Percentiles rank a stretch among this genome's conserved stretches.
Evolutionary conservation across 2,797 vertebrate species (phyloP).

Genomic region (Sandelia bainsii): DNA sequence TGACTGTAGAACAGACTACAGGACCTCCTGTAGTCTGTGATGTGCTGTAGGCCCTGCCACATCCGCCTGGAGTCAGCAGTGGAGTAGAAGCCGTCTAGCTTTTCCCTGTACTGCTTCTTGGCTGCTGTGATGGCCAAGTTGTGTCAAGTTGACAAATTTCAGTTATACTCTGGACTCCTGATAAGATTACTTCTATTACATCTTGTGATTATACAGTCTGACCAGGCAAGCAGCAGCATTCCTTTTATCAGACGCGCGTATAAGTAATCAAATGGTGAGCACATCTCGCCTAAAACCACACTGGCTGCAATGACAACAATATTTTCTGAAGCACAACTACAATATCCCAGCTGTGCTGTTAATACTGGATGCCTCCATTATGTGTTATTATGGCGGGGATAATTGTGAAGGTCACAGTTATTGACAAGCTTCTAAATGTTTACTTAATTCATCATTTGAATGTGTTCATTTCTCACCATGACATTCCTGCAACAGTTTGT

Average conservation of each 20-base stretch:
- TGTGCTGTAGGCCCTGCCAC: too few relatives aligned
- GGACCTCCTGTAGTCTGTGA: too few relatives aligned
- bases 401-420: slow-evolving; percentile 31
- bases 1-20: too few relatives aligned
- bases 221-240: not conserved
- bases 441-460: slow-evolving; percentile 19
- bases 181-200: slow-evolving; percentile 20
- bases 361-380: not conserved
- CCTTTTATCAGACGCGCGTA: not conserved
- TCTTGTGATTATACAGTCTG: not conserved
- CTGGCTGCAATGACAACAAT: slow-evolving; percentile 7
- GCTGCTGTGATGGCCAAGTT: too few relatives aligned
- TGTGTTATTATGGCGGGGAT: slow-evolving; percentile 7
- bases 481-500: slow-evolving; percentile 7
- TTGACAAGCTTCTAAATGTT: slow-evolving; percentile 19
- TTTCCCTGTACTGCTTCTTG: too few relatives aligned
- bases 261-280: slow-evolving; percentile 1
- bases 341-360: slow-evolving; percentile 9
- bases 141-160: slow-evolving; percentile 15
- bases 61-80: too few relatives aligned
- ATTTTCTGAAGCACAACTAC: slow-evolving; percentile 14
- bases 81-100: too few relatives aligned
- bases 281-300: slow-evolving; percentile 1
- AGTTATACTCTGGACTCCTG: not conserved
- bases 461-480: not conserved